Base-by-base conservation (phyloP, 2,888 invertebrate species). In the Mythimna albipuncta region DNA sequence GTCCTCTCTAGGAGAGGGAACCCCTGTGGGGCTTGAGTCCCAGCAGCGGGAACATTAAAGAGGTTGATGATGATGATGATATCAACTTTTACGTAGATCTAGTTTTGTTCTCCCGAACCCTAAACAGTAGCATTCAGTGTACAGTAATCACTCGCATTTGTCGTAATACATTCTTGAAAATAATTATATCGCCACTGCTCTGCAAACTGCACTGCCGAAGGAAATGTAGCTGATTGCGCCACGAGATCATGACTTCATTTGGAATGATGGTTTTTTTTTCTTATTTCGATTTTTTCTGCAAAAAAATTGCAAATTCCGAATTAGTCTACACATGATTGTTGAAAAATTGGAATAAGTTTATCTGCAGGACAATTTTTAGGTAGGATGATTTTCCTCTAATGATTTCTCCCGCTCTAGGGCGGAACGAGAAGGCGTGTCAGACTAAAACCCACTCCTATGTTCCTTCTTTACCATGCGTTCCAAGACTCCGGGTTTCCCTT, bases 101-200 rank as follows among this genome's bases (percentile, higher is more conserved):
- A 77, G 6, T 32, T 77, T 55, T n/a, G 35, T 55, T 26, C 26
- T 52, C 59, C 11, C 57, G 85, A 86, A 86, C 89, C 85, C 88
- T 85, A 84, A 86, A 84, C 74, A 70, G 73, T 69, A 65, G 58
- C 26, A 69, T 58, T 73, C 72, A 79, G 79, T 75, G 69, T 38
- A 44, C 81, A 59, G 81, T 80, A 80, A 78, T 78, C 64, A 80
- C 65, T 69, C 72, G 80, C 84, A 80, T 77, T 77, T 66, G 77
- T 72, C 76, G 76, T 77, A 86, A 85, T 84, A 83, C 84, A 81
- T 85, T 80, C 82, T 81, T 77, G 80, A 71, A 81, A 83, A 83
- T 87, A 86, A 89, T 89, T 88, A 80, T 78, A 69, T 69, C 55
- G 69, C 72, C 47, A 72, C 69, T 57, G 58, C 44, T 64, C 52